Percentiles rank a stretch among this genome's conserved stretches.
phyloP scores from a whole-genome alignment of 1,140 invertebrate species.

The Drosophila setifemur region DNA sequence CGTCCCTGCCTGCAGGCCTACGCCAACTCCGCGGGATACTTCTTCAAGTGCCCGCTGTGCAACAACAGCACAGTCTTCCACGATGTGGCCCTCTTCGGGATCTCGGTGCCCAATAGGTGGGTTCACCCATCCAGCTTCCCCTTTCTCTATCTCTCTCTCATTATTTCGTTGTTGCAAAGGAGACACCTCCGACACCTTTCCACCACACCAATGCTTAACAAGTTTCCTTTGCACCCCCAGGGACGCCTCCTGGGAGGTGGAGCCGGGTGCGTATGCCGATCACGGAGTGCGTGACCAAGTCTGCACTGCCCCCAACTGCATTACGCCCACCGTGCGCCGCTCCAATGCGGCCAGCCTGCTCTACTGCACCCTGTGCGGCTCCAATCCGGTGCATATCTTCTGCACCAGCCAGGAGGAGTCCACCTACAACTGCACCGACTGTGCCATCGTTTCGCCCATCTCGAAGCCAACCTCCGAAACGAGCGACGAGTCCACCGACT shows the following conservation, averaged over 20 bases:
- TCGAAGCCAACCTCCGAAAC: not conserved
- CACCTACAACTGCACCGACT: constrained; percentile 26
- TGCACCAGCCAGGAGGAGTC: not conserved
- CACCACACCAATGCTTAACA: too few relatives aligned
- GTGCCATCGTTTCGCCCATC: not conserved
- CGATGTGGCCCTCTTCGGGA: constrained; percentile 21
- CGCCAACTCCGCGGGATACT: constrained; percentile 54
- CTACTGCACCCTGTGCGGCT: constrained; percentile 38
- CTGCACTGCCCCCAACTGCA: constrained; percentile 8
- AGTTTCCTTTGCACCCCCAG: constrained; percentile 1
- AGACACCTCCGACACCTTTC: too few relatives aligned
- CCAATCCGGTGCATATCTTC: constrained; percentile 33
- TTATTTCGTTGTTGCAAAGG: too few relatives aligned
- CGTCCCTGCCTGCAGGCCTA: constrained; percentile 42
- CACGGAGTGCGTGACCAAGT: not conserved
- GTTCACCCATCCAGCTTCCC: not conserved
- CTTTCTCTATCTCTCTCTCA: too few relatives aligned
- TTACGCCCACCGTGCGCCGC: too few relatives aligned
- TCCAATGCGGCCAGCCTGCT: not conserved
- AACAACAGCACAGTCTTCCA: constrained; percentile 26
- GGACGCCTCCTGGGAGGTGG: constrained; percentile 48
- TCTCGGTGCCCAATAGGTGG: constrained; percentile 44
- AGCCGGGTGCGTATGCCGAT: constrained; percentile 27
- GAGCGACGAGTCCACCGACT: too few relatives aligned
- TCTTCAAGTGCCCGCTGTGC: constrained; percentile 64